phyloP scores from a whole-genome alignment of 2,113 vertebrate genomes.

The Micromys minutus region DNA sequence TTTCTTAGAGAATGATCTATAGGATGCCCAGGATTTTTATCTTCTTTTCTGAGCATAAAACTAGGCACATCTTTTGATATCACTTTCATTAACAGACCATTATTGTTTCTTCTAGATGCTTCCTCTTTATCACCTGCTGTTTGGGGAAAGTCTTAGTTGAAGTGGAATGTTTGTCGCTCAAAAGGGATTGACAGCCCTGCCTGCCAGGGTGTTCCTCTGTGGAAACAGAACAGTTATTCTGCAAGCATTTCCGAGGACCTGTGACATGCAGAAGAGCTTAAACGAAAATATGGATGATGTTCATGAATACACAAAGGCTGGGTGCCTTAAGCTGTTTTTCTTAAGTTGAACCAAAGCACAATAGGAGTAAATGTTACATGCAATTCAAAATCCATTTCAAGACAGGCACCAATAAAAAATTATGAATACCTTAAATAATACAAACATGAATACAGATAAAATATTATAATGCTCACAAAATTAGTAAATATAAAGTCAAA shows the following conservation, averaged over 20 bases:
- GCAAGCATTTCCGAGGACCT: conserved; percentile 22
- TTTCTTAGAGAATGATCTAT: background rate
- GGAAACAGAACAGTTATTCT: background rate
- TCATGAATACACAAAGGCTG: conserved; percentile 61
- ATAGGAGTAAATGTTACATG: background rate
- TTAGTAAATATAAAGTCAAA: conserved; percentile 23
- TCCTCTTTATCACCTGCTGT: background rate
- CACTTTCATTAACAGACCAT: background rate
- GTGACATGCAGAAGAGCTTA: background rate
- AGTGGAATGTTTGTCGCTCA: background rate
- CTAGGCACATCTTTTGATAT: background rate
- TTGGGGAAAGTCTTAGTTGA: background rate
- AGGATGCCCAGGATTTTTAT: background rate
- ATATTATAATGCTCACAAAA: background rate
- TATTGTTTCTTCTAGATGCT: background rate
- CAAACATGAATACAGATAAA: conserved; percentile 24
- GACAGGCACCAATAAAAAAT: conserved; percentile 52
- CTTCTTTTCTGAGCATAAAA: conserved; percentile 17
- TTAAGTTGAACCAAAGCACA: conserved; percentile 33
- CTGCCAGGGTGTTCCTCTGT: background rate
- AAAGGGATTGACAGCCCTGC: background rate
- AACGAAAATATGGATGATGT: conserved; percentile 60
- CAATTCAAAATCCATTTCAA: conserved; percentile 69
- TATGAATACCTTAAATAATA: conserved; percentile 60
- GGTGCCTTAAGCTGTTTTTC: conserved; percentile 52